Conservation (phyloP, 2,113 vertebrate species). For the Onychostoma macrolepis region DNA sequence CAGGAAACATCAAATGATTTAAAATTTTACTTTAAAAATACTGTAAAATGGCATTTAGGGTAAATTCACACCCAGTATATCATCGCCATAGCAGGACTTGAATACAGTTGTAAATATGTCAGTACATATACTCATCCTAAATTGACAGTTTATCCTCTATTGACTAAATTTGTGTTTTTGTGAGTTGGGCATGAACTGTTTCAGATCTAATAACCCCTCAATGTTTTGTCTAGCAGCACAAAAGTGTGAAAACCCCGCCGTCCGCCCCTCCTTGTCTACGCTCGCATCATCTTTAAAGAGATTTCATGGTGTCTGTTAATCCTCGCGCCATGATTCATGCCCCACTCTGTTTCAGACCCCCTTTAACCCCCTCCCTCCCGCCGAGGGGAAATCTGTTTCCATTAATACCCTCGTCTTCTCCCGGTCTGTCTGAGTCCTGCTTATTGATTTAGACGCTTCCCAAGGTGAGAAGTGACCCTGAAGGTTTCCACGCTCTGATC, state of each 20-base stretch:
- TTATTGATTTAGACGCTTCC: conserved; percentile 50
- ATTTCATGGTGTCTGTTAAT: conserved; percentile 67
- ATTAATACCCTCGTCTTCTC: conserved; percentile 44
- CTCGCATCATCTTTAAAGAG: conserved; percentile 38
- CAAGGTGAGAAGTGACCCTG: conserved; percentile 20
- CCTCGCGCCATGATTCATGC: conserved; percentile 36
- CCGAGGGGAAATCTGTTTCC: conserved; percentile 50
- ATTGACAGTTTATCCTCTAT: neutral
- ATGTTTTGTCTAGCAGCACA: conserved; percentile 40
- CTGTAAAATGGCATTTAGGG: neutral
- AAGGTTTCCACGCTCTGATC: conserved; percentile 23
- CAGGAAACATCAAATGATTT: no score
- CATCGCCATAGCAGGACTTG: neutral
- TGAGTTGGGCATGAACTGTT: neutral
- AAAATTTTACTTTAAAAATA: no score
- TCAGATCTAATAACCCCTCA: conserved; percentile 14
- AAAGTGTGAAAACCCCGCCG: neutral
- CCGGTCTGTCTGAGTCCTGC: conserved; percentile 23
- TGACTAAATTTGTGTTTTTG: neutral
- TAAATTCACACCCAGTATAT: neutral
- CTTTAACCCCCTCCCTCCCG: conserved; percentile 34
- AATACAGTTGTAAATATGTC: neutral
- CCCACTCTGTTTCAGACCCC: neutral
- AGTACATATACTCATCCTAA: neutral
- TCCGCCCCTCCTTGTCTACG: conserved; percentile 3